phyloP scores from a whole-genome alignment of 1,140 invertebrate genomes.

The Drosophila ficusphila region DNA sequence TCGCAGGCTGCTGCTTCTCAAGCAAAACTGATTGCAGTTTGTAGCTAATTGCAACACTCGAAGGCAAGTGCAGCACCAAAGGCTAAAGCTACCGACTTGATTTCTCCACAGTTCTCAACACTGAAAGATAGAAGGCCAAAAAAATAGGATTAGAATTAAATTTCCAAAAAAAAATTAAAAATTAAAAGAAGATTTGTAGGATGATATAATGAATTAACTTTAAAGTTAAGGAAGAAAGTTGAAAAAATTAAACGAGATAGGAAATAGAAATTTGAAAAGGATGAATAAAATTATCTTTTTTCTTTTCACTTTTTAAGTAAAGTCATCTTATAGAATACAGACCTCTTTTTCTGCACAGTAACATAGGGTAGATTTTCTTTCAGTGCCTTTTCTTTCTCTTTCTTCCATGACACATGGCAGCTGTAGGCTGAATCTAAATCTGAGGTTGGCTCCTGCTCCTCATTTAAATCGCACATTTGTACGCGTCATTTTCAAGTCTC shows the following conservation, averaged over 20 bases:
- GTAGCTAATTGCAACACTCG: constrained; percentile 61
- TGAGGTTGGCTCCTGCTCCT: constrained; percentile 48
- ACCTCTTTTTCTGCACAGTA: neutral
- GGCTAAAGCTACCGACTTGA: constrained; percentile 49
- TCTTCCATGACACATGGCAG: constrained; percentile 51
- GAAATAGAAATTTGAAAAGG: no score
- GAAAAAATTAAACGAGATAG: no score
- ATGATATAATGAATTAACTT: no score
- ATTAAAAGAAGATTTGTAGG: no score
- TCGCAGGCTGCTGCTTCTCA: constrained; percentile 44
- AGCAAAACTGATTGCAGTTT: constrained; percentile 62
- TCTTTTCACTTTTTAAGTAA: no score
- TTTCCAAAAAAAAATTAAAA: no score
- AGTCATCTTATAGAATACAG: no score
- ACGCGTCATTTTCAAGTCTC: constrained; percentile 64
- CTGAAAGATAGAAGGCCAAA: neutral
- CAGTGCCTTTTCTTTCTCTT: constrained; percentile 18
- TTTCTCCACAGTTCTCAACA: constrained; percentile 35
- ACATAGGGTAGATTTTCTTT: neutral
- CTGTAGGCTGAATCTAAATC: constrained; percentile 42
- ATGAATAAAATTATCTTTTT: no score
- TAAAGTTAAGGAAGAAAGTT: no score
- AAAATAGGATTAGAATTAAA: neutral
- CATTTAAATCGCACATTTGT: constrained; percentile 79
- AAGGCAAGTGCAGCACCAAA: constrained; percentile 48